phyloP scores from a whole-genome alignment of 2,113 vertebrate species.

The Anser brachyrhynchus region DNA sequence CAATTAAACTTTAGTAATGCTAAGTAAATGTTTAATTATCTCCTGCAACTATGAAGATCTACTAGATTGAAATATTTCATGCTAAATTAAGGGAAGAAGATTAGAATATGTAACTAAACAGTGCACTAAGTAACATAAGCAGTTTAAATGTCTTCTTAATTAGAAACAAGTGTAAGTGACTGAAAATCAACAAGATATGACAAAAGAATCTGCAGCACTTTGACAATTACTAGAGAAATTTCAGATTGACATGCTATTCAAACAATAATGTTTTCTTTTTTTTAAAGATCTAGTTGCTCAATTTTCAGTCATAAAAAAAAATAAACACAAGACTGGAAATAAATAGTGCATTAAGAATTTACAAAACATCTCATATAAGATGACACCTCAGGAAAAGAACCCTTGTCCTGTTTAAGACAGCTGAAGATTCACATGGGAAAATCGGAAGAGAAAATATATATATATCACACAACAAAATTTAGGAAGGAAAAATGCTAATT shows the following conservation, averaged over 20 bases:
- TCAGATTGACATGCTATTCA: neutral
- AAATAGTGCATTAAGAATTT: neutral
- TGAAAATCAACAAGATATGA: neutral
- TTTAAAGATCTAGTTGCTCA: neutral
- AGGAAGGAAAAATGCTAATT: neutral
- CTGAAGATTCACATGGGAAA: neutral
- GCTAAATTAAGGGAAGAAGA: neutral
- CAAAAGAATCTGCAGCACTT: neutral
- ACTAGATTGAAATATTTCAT: neutral
- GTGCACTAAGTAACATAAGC: neutral
- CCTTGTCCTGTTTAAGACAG: neutral
- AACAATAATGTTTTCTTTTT: too few species aligned
- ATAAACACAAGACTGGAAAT: neutral
- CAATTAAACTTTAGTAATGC: constrained; percentile 21
- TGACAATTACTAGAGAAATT: neutral
- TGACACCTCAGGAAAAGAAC: neutral
- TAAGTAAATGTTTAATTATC: neutral
- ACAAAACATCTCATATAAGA: neutral
- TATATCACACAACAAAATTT: neutral
- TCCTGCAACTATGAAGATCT: neutral
- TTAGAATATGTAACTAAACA: neutral
- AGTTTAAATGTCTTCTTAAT: neutral
- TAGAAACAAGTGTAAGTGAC: neutral
- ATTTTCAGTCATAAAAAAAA: neutral
- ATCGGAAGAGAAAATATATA: neutral